phyloP scores from a whole-genome alignment of 2,888 invertebrate species.

The Lepidonotus clava region DNA sequence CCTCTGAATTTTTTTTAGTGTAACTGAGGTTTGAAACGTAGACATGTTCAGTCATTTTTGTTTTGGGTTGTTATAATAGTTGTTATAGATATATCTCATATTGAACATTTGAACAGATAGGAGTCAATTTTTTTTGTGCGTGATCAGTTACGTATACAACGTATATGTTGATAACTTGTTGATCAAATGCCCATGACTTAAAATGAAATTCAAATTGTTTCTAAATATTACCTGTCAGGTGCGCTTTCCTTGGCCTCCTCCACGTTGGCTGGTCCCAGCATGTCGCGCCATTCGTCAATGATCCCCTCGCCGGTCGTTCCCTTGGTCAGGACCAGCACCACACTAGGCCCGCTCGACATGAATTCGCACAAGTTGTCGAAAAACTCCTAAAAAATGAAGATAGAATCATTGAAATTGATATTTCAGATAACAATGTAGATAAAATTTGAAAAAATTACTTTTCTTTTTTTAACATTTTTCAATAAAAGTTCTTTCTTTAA shows the following conservation, averaged over 20 bases:
- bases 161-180: too few relatives aligned
- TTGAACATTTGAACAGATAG: too few relatives aligned
- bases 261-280: constrained; percentile 78
- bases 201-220: neutral
- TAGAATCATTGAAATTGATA: neutral
- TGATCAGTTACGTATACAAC: too few relatives aligned
- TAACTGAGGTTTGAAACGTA: too few relatives aligned
- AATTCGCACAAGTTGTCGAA: constrained; percentile 77
- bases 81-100: too few relatives aligned
- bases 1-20: too few relatives aligned
- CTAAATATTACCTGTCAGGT: constrained; percentile 75
- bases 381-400: constrained; percentile 69
- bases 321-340: constrained; percentile 78
- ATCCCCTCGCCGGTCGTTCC: constrained; percentile 76
- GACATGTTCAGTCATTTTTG: too few relatives aligned
- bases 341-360: constrained; percentile 79
- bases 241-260: constrained; percentile 78
- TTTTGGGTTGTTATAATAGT: too few relatives aligned
- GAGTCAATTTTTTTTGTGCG: too few relatives aligned
- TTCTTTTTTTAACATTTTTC: neutral
- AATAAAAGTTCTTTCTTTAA: neutral
- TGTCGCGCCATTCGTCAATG: constrained; percentile 77
- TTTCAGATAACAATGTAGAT: neutral
- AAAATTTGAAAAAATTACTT: too few relatives aligned
- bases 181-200: too few relatives aligned